phyloP scores from a whole-genome alignment of 2,888 invertebrate species.

The Diaperis boleti region DNA sequence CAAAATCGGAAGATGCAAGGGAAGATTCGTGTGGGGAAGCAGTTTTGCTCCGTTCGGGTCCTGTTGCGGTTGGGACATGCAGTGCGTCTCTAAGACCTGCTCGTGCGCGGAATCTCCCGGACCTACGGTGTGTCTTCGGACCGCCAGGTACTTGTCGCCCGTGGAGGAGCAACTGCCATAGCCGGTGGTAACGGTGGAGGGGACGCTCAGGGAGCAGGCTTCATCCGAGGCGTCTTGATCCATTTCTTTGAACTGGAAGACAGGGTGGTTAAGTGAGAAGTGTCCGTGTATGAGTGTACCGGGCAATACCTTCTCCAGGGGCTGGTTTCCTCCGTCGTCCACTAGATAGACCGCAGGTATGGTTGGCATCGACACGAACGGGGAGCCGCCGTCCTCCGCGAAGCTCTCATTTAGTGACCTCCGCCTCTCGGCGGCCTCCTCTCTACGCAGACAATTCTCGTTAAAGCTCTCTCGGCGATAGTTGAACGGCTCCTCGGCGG shows the following conservation, averaged over 20 bases:
- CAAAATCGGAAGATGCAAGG: slow-evolving; percentile 85
- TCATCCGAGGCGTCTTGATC: slow-evolving; percentile 65
- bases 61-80: slow-evolving; percentile 62
- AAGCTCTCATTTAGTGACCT: slow-evolving; percentile 57
- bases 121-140: slow-evolving; percentile 92
- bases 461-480: slow-evolving; percentile 64
- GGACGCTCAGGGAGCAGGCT: slow-evolving; percentile 58
- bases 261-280: too few species aligned
- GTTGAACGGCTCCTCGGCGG: slow-evolving; percentile 53
- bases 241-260: slow-evolving; percentile 69
- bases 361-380: slow-evolving; percentile 69
- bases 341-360: slow-evolving; percentile 69
- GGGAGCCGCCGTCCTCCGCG: slow-evolving; percentile 63
- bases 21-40: slow-evolving; percentile 85
- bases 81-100: slow-evolving; percentile 73
- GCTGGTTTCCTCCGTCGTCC: slow-evolving; percentile 69
- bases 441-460: slow-evolving; percentile 61
- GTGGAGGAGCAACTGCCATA: slow-evolving; percentile 57
- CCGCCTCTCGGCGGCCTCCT: slow-evolving; percentile 57
- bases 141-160: slow-evolving; percentile 71
- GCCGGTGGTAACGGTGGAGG: slow-evolving; percentile 55
- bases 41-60: slow-evolving; percentile 63
- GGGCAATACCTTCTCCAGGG: slow-evolving; percentile 76
- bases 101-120: slow-evolving; percentile 91
- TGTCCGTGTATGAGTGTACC: too few species aligned